These are phyloP conservation scores for Phoenicopterus ruber DNA, from an alignment of 2,113 vertebrate genomes.

Conservation along the genomic window DNA sequence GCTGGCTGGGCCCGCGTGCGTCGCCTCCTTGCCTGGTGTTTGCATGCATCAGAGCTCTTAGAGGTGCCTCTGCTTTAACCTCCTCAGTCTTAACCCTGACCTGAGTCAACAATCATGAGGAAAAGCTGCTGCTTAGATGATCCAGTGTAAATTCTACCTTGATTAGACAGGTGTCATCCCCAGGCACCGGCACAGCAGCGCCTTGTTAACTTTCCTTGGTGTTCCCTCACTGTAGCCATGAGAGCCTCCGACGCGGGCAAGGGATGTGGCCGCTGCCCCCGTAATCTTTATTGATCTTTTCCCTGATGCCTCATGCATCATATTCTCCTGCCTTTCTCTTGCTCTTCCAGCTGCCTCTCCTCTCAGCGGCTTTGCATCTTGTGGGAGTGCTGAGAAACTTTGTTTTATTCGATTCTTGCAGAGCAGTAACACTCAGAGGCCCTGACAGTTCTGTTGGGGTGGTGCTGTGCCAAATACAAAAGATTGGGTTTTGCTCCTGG, in stretches of 20 bases:
- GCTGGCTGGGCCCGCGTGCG: not conserved
- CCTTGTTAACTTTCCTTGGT: constrained; percentile 35
- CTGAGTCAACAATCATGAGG: constrained; percentile 34
- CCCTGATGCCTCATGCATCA: not conserved
- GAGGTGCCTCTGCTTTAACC: not conserved
- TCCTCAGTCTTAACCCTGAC: constrained; percentile 37
- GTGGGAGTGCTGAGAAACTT: not conserved
- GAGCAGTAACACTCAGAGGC: not conserved
- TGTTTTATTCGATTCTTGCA: not conserved
- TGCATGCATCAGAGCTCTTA: constrained; percentile 41
- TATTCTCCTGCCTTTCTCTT: constrained; percentile 18
- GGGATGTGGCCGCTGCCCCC: constrained; percentile 22
- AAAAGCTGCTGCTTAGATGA: constrained; percentile 23
- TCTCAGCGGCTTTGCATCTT: constrained; percentile 1
- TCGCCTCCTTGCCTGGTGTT: not conserved
- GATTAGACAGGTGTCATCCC: constrained; percentile 42
- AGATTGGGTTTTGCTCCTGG: not conserved
- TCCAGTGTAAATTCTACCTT: constrained; percentile 40
- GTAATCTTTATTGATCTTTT: constrained; percentile 60
- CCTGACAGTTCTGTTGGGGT: not conserved
- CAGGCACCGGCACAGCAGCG: not conserved
- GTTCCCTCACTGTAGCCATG: not conserved
- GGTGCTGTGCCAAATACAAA: not conserved
- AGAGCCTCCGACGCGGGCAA: not conserved
- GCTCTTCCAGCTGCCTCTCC: not conserved